Evolutionary conservation across 2,797 vertebrate species (phyloP).

Genomic region (Percopsis omiscomaycus): DNA sequence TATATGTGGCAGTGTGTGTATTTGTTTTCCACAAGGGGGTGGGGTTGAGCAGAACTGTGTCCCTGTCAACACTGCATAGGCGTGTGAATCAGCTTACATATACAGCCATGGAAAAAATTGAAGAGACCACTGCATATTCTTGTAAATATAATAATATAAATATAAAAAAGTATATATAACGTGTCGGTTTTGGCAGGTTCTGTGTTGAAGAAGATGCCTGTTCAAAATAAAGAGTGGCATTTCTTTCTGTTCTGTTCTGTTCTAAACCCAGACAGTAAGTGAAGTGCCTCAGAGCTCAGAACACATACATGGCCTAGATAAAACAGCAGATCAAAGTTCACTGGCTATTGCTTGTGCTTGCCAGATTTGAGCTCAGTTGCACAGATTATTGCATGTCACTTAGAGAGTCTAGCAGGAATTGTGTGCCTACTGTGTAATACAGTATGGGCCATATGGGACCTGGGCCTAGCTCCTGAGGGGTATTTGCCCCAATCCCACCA

Average conservation of each 20-base stretch:
- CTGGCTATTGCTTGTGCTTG: not conserved
- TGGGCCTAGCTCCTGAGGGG: slow-evolving; percentile 5
- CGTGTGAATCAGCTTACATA: too few species aligned
- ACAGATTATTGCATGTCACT: slow-evolving; percentile 10
- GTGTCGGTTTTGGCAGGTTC: slow-evolving; percentile 1
- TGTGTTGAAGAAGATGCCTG: slow-evolving; percentile 10
- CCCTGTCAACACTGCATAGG: too few species aligned
- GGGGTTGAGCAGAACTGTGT: too few species aligned
- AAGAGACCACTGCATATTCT: too few species aligned
- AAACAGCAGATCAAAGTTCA: slow-evolving; percentile 26
- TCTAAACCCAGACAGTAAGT: slow-evolving; percentile 12
- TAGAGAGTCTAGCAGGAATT: slow-evolving; percentile 12
- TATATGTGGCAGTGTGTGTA: too few species aligned
- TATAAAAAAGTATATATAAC: too few species aligned
- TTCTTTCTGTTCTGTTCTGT: slow-evolving; percentile 10
- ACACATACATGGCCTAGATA: slow-evolving; percentile 16
- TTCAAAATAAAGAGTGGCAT: slow-evolving; percentile 15
- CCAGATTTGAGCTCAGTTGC: not conserved
- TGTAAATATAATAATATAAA: too few species aligned
- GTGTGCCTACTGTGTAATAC: not conserved
- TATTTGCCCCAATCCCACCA: slow-evolving; percentile 32
- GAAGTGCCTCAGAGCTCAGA: slow-evolving; percentile 21
- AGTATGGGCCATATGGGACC: slow-evolving; percentile 21
- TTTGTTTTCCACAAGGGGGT: too few species aligned
- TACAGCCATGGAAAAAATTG: too few species aligned